phyloP scores from a whole-genome alignment of 2,113 vertebrate genomes.

The Lanius collurio region DNA sequence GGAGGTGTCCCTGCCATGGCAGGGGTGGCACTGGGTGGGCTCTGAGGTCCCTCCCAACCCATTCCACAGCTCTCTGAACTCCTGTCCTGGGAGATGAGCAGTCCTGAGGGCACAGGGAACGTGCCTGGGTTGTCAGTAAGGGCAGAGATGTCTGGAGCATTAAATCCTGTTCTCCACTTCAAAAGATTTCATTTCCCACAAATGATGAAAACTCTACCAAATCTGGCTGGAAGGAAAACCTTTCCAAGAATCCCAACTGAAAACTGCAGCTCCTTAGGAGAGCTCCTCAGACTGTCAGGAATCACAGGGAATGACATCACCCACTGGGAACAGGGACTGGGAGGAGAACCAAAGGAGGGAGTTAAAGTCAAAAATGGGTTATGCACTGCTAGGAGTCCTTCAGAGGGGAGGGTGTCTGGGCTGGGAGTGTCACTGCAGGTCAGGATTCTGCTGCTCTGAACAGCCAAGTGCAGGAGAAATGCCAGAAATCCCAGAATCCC shows the following conservation, averaged over 20 bases:
- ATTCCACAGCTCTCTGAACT: not conserved
- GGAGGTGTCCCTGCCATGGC: not conserved
- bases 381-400: fast-evolving
- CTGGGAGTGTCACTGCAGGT: not conserved
- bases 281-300: not conserved
- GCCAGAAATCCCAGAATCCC: not conserved
- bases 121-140: fast-evolving
- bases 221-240: not conserved
- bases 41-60: not conserved
- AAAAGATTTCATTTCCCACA: not conserved
- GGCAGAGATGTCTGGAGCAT: not conserved
- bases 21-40: not conserved
- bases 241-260: fast-evolving
- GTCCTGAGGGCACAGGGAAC: not conserved
- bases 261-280: not conserved
- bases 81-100: not conserved
- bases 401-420: not conserved
- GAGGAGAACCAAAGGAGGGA: not conserved
- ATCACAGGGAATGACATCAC: not conserved
- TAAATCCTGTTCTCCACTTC: not conserved
- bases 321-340: fast-evolving
- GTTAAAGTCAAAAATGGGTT: not conserved
- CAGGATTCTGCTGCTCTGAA: not conserved
- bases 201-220: not conserved
- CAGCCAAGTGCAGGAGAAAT: not conserved